Percentiles rank a stretch among this genome's conserved stretches.
Evolutionary conservation across 2,797 vertebrate species (phyloP).

Genomic region (Microctenopoma lineatum): DNA sequence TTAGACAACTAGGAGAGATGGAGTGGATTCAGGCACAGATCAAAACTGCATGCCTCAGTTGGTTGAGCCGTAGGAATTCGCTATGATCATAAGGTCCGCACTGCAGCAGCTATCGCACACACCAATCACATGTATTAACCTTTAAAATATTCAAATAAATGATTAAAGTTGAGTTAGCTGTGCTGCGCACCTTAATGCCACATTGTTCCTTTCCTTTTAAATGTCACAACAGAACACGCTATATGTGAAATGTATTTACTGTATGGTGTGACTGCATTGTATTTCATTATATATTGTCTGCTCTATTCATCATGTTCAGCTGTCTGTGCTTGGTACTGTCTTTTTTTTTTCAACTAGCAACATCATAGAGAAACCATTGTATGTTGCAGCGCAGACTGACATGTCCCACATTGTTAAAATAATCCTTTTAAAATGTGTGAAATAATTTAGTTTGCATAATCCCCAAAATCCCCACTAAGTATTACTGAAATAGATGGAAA

Average conservation of each 20-base stretch:
- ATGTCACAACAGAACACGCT: constrained; percentile 50
- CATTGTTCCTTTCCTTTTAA: constrained; percentile 47
- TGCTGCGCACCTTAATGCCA: constrained; percentile 38
- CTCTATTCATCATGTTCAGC: constrained; percentile 50
- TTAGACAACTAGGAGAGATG: not conserved
- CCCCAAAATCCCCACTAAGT: constrained; percentile 75
- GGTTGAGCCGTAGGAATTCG: constrained; percentile 4
- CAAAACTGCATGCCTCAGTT: constrained; percentile 13
- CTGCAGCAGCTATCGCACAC: constrained; percentile 2
- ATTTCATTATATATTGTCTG: constrained; percentile 26
- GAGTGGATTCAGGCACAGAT: constrained; percentile 8
- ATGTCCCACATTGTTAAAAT: constrained; percentile 75
- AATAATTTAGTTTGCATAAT: constrained; percentile 78
- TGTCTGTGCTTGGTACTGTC: constrained; percentile 43
- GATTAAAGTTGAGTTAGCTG: constrained; percentile 23
- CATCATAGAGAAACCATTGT: constrained; percentile 69
- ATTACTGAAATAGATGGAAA: constrained; percentile 70
- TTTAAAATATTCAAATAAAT: constrained; percentile 47
- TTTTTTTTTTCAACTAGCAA: constrained; percentile 60
- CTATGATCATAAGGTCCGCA: constrained; percentile 16
- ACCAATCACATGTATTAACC: constrained; percentile 45
- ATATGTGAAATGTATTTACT: constrained; percentile 45
- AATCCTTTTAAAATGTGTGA: constrained; percentile 81
- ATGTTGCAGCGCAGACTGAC: constrained; percentile 44
- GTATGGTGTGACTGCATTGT: constrained; percentile 48